A percentile compares a stretch with the other conserved stretches of the same genome.
Evolutionary conservation across 2,888 invertebrate species (phyloP).

Genomic region (Agrenia bidenticulata): DNA sequence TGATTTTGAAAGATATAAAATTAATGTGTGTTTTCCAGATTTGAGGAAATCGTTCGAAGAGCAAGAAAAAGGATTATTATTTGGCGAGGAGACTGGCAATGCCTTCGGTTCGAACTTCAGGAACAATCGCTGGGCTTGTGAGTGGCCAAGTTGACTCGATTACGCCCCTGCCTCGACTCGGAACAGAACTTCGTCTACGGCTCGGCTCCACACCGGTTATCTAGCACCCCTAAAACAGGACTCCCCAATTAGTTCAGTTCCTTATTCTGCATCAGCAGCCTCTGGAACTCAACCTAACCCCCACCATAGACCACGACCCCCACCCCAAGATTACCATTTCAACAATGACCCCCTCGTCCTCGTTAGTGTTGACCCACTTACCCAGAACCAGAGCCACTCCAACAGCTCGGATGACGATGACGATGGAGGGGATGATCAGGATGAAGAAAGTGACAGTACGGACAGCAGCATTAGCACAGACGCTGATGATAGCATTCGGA

Average conservation of each 20-base stretch:
- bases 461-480: slow-evolving; percentile 37
- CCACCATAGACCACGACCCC: slow-evolving; percentile 5
- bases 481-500: slow-evolving; percentile 22
- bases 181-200: slow-evolving; percentile 33
- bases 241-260: slow-evolving; percentile 16
- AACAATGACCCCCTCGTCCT: slow-evolving; percentile 30
- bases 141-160: slow-evolving; percentile 97
- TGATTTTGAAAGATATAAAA: too few species aligned
- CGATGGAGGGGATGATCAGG: slow-evolving; percentile 38
- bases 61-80: slow-evolving; percentile 51
- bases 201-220: slow-evolving; percentile 48
- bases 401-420: slow-evolving; percentile 34
- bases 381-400: slow-evolving; percentile 27
- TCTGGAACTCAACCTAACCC: not conserved
- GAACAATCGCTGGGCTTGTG: slow-evolving; percentile 81
- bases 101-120: slow-evolving; percentile 44
- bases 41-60: slow-evolving; percentile 50
- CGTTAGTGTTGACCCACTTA: slow-evolving; percentile 23
- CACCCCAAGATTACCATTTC: slow-evolving; percentile 18
- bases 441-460: slow-evolving; percentile 44
- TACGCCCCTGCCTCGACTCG: slow-evolving; percentile 33
- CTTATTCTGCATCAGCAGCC: slow-evolving; percentile 8
- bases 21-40: slow-evolving; percentile 37
- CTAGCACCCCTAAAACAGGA: slow-evolving; percentile 47
- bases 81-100: slow-evolving; percentile 50